phyloP scores from a whole-genome alignment of 2,888 invertebrate genomes.

The Cryptus viduatorius region DNA sequence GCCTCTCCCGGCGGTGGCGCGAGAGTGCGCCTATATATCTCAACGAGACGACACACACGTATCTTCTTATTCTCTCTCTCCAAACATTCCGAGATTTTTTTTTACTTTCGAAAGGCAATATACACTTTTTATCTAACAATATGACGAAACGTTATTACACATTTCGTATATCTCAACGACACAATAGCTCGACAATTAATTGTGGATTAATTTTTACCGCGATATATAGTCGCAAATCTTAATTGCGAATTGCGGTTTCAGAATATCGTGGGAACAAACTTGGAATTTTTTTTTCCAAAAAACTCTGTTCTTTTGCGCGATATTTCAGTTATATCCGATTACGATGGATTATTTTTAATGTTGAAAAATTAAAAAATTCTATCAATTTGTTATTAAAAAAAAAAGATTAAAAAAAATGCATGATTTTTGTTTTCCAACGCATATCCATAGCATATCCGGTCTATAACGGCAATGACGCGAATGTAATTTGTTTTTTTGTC shows the following conservation, averaged over 20 bases:
- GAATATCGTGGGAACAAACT: not conserved
- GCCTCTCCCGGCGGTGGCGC: constrained; percentile 38
- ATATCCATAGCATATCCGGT: not conserved
- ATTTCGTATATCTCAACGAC: not conserved
- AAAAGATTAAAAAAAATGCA: not conserved
- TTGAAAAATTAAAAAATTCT: not conserved
- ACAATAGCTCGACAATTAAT: not conserved
- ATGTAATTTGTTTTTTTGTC: no score
- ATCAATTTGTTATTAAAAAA: not conserved
- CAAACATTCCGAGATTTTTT: constrained; percentile 32
- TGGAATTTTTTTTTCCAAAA: not conserved
- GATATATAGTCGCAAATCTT: no score
- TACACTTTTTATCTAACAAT: not conserved
- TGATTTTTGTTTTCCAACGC: not conserved
- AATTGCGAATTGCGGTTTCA: no score
- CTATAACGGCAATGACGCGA: no score
- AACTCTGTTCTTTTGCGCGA: no score
- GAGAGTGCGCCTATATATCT: not conserved
- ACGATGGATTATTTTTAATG: not conserved
- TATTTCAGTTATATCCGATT: no score
- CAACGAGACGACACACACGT: constrained; percentile 30
- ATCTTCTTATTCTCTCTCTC: constrained; percentile 33
- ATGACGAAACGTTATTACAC: not conserved
- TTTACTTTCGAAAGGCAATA: not conserved
- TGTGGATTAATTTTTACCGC: not conserved